Base-by-base conservation (phyloP, 1,140 invertebrate species). In the Drosophila pruinosa region DNA sequence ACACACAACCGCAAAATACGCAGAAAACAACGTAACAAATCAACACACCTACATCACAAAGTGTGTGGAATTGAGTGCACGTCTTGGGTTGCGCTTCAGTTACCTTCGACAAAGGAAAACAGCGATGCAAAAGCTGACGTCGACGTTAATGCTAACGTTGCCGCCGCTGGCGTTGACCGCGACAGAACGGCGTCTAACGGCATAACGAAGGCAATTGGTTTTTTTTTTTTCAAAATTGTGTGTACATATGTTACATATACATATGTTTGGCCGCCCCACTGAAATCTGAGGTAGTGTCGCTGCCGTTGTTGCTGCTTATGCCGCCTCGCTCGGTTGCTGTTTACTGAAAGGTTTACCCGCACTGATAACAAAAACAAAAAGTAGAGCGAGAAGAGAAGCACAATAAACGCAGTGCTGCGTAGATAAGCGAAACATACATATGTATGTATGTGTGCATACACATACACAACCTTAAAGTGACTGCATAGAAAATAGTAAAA, bases 51-150 rank as follows among this genome's bases (percentile, higher is more conserved):
- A 64, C 61, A 65, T 57, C 24, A 22, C 31, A 53, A 72, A 72
- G 72, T 53, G 57, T 70, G 41, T 47, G 50, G 48, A 71, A 65
- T 57, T 71, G 61, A 65, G 61, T 65, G 52, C 68, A 64, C 59
- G 67, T 64, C 59, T 70, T 71, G 61, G 53, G 72, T 80, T 72
- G 76, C 80, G 80, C 72, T 86, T 86, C 81, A 83, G 81, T 86
- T 83, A 70, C 80, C 76, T 76, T 86, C 72, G 59, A 83, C 80
- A 86, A 80, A 76, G 62, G 56, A 73, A 75, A 71, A 63, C 54
- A 50, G 72, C 72, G 47, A 43, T 24, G 54, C 62, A 41, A 24
- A 61, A 43, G 54, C 43, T 34, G 15, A 17, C 31, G 22, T 43
- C 15, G 24, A 12, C 12, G n/a, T n/a, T n/a, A n/a, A n/a, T n/a